Base-by-base conservation (phyloP, 2,113 vertebrate species). In the Struthidea cinerea region DNA sequence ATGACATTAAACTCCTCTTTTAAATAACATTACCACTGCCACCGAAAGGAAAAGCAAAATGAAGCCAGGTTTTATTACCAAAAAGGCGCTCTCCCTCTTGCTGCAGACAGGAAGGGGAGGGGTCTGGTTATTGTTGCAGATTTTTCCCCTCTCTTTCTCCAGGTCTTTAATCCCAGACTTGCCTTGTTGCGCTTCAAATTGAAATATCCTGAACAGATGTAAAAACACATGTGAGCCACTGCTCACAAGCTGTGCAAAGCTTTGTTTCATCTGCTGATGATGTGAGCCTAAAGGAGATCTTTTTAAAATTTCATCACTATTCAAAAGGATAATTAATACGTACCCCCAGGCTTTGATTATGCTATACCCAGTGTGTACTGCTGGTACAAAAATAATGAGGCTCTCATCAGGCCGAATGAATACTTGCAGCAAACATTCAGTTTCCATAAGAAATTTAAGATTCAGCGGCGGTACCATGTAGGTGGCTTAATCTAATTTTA, bases 261-360 rank as follows among this genome's bases (percentile, higher is more conserved):
- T 99, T 99, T 99, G 99, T 99, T 99, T 99, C 99, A 99, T 99
- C 98, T 98, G 98, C 98, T 98, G 98, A 98, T 98, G 99, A 99
- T 98, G 98, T 98, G 98, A 98, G 98, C 99, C 98, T 99, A 98
- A 99, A 99, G 99, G 98, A 99, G 98, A 98, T 98, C 99, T 99
- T 99, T 99, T 99, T 99, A 99, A 99, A 99, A 99, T 99, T 99
- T 99, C 99, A 99, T 99, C 99, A 99, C 98, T 99, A 99, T 99
- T 99, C 99, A 99, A 99, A 99, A 99, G 99, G 99, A 99, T 99
- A 99, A 99, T 99, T 99, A 99, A 99, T 99, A 98, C 98, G 98
- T 99, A 99, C 99, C 99, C 99, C 98, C 99, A 99, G 99, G 99
- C 99, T 99, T 99, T 99, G 99, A 99, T 99, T 99, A 99, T 99